Evolutionary conservation across 2,888 invertebrate species (phyloP).

Genomic region (Ctenicera cuprea): DNA sequence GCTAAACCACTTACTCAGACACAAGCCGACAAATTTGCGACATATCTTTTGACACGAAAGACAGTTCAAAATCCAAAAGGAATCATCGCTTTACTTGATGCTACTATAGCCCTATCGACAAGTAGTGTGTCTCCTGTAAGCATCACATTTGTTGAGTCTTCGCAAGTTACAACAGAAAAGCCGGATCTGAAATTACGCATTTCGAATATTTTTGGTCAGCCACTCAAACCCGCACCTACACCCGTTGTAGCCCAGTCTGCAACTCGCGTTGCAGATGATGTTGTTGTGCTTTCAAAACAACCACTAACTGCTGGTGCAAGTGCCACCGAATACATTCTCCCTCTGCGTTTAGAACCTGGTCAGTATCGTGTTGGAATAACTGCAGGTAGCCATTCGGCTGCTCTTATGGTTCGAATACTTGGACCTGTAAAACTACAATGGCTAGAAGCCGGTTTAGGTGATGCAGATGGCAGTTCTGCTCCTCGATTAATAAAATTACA

Average conservation of each 20-base stretch:
- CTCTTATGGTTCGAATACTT: slow-evolving; percentile 79
- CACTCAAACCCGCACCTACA: slow-evolving; percentile 81
- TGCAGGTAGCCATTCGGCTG: slow-evolving; percentile 77
- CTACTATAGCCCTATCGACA: slow-evolving; percentile 76
- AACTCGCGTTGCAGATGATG: slow-evolving; percentile 83
- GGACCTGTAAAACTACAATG: slow-evolving; percentile 85
- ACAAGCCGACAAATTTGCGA: slow-evolving; percentile 91
- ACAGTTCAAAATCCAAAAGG: slow-evolving; percentile 92
- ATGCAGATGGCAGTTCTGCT: slow-evolving; percentile 91
- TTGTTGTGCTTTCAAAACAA: slow-evolving; percentile 83
- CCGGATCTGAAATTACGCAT: slow-evolving; percentile 84
- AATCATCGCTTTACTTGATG: slow-evolving; percentile 87
- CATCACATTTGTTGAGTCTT: slow-evolving; percentile 86
- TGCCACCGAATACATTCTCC: slow-evolving; percentile 84
- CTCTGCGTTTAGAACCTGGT: slow-evolving; percentile 89
- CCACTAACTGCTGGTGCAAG: slow-evolving; percentile 73
- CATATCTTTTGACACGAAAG: slow-evolving; percentile 91
- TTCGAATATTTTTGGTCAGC: slow-evolving; percentile 84
- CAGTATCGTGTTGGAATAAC: slow-evolving; percentile 88
- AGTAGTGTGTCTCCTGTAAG: slow-evolving; percentile 86
- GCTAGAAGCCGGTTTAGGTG: slow-evolving; percentile 91
- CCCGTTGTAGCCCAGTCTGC: slow-evolving; percentile 85
- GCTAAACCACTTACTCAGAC: slow-evolving; percentile 83
- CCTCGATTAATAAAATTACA: slow-evolving; percentile 84
- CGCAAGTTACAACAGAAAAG: slow-evolving; percentile 84